phyloP scores from a whole-genome alignment of 2,797 vertebrate genomes.

The Hapalemur alaotrensis region DNA sequence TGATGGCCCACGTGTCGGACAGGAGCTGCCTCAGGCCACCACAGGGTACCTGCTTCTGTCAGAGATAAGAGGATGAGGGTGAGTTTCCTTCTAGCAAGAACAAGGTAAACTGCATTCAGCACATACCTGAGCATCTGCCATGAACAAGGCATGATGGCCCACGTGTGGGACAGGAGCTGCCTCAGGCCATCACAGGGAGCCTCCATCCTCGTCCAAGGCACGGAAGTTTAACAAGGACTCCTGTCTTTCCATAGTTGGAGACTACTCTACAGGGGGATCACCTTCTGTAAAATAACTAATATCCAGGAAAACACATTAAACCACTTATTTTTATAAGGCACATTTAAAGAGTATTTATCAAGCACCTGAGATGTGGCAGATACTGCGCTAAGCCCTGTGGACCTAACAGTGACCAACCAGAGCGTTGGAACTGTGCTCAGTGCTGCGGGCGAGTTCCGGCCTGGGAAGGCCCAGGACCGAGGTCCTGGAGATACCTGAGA shows the following conservation, averaged over 20 bases:
- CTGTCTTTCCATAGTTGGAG: neutral
- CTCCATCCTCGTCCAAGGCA: neutral
- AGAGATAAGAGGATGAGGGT: neutral
- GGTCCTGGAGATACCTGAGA: neutral
- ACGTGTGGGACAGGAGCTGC: neutral
- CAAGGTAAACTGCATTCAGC: no score
- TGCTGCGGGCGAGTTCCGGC: no score
- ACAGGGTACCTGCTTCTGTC: neutral
- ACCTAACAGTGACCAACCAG: rapidly evolving
- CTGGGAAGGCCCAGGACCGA: neutral
- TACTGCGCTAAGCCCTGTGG: neutral
- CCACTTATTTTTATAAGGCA: neutral
- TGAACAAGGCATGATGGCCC: neutral
- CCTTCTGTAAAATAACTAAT: neutral
- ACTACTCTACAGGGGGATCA: neutral
- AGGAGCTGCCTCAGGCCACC: neutral
- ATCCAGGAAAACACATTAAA: neutral
- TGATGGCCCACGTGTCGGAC: no score
- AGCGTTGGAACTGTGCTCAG: neutral
- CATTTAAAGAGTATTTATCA: neutral
- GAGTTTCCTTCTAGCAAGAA: neutral
- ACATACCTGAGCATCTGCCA: neutral
- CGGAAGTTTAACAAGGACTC: no score
- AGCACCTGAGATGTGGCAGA: neutral
- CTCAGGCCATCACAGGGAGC: neutral